Evolutionary conservation across 2,888 invertebrate species (phyloP), one percentile per base, ranked within the genome.

Genomic region (Tiliacea aurago): DNA sequence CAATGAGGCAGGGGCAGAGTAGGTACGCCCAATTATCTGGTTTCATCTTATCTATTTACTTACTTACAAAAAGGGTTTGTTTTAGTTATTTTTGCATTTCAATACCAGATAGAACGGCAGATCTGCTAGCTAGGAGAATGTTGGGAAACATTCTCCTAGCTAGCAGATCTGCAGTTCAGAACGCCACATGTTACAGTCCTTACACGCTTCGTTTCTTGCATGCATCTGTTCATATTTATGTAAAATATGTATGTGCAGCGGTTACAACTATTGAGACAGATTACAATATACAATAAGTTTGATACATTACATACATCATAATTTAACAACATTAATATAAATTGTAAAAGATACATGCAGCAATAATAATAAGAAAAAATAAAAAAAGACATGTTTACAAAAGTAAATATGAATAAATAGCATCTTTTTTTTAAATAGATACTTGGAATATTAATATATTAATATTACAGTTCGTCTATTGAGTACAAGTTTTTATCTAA

Each of bases 151-250:
- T 70, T 43, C 20, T 49, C n/a, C n/a, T 20, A 70, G 49, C 43
- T 13, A 37, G 56, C 71, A 47, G 49, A 63, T 71, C 62, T 78
- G 71, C 18, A 51, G 43, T 41, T 56, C 33, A n/a, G 33, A 37
- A 13, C n/a, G 71, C 49, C 76, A 56, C 47, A 20, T 78, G 78
- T 69, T 77, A 45, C 78, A 53, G n/a, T 28, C 7, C 51, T 41
- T 33, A 28, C 28, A 11, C 7, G 59, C 47, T 77, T 7, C 51
- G n/a, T 59, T 68, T 68, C 51, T 59, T 59, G 45, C 33, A 33
- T 77, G 53, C n/a, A 47, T 53, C 18, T 53, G 45, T 63, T 41
- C 23, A 55, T 47, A 15, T n/a, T 9, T 18, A 33, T n/a, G 2
- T 45, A 37, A 33, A 37, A 55, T 45, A 28, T 63, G 6, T 28